A percentile compares a stretch with the other conserved stretches of the same genome.
Conservation (phyloP, 2,888 invertebrate genomes). For the Ichneumoninae sp. region DNA sequence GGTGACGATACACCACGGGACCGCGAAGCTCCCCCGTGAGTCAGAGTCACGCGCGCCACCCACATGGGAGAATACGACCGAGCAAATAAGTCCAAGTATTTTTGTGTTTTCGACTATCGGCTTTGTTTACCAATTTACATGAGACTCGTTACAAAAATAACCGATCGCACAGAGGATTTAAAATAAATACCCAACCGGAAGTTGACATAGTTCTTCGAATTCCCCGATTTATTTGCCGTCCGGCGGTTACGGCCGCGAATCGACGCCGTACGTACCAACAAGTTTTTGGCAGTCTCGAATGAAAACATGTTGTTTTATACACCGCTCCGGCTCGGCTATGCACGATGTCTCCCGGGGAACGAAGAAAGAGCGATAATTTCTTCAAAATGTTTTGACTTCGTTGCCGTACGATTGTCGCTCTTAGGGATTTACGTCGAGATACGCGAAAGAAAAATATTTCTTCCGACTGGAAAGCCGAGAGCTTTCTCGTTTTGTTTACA, state of each 20-base stretch:
- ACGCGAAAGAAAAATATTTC: background rate
- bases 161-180: background rate
- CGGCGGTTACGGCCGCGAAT: background rate
- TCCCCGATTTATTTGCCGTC: conserved; percentile 30
- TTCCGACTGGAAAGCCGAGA: background rate
- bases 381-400: background rate
- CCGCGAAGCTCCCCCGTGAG: too few relatives aligned
- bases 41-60: too few relatives aligned
- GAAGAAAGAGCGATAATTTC: background rate
- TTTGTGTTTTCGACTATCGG: background rate
- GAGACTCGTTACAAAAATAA: background rate
- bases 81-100: background rate
- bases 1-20: too few relatives aligned
- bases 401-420: background rate
- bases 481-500: conserved; percentile 41
- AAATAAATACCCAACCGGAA: conserved; percentile 21
- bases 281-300: conserved; percentile 41
- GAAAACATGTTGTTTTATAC: conserved; percentile 11
- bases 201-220: conserved; percentile 25
- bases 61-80: too few relatives aligned
- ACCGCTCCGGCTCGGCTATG: background rate
- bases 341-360: background rate
- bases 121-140: background rate
- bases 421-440: background rate
- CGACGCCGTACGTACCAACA: conserved; percentile 20